Evolutionary conservation across 2,113 vertebrate species (phyloP).

Genomic region (Perccottus glenii): DNA sequence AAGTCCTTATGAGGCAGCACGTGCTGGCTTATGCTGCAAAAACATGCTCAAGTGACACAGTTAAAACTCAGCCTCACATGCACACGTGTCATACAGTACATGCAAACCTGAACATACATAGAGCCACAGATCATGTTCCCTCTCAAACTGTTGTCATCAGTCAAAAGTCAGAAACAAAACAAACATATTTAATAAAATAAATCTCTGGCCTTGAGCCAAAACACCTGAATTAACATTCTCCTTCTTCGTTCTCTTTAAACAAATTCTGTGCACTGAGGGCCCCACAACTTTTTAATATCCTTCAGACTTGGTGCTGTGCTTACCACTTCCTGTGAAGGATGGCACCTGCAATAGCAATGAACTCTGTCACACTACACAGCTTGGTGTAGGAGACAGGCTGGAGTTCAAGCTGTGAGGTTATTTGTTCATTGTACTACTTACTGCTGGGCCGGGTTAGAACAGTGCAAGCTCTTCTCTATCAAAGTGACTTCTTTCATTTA

Average conservation of each 20-base stretch:
- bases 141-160: conserved; percentile 21
- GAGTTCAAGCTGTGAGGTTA: background rate
- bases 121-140: conserved; percentile 22
- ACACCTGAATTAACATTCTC: conserved; percentile 64
- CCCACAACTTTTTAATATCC: conserved; percentile 37
- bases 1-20: conserved; percentile 63
- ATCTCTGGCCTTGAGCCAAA: conserved; percentile 29
- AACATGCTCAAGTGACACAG: conserved; percentile 61
- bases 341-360: conserved; percentile 55
- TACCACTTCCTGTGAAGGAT: conserved; percentile 47
- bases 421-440: background rate
- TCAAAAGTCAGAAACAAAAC: conserved; percentile 20
- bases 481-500: background rate
- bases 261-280: conserved; percentile 22
- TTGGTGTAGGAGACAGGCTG: background rate
- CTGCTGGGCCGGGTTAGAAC: conserved; percentile 23
- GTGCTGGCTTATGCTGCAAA: conserved; percentile 59
- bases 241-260: conserved; percentile 19
- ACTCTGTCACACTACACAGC: conserved; percentile 17
- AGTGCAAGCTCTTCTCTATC: conserved; percentile 9
- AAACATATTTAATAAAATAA: conserved; percentile 17
- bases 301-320: conserved; percentile 28
- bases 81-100: conserved; percentile 16
- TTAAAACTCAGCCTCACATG: conserved; percentile 8
- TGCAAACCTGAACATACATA: conserved; percentile 29